Evolutionary conservation across 2,888 invertebrate genomes (phyloP).

Genomic region (Mythimna vitellina): DNA sequence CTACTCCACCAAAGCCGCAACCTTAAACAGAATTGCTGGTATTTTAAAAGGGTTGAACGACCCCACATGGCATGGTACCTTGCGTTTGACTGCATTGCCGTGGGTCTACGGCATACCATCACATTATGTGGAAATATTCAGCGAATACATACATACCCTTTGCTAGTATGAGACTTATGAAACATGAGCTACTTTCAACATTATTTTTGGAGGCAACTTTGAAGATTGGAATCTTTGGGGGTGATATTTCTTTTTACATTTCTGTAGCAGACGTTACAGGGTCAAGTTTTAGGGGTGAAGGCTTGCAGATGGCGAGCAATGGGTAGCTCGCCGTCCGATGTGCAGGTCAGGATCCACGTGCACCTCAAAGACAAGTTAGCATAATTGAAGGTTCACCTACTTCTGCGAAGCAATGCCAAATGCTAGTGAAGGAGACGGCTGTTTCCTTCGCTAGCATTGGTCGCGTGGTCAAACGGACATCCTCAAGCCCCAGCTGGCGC

Average conservation of each 20-base stretch:
- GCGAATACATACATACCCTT: neutral
- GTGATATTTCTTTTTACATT: neutral
- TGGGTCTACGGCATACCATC: conserved; percentile 62
- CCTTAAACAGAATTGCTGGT: conserved; percentile 69
- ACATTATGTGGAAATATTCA: conserved; percentile 46
- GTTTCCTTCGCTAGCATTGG: no score
- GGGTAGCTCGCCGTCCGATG: neutral
- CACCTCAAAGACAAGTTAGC: neutral
- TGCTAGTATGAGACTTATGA: conserved; percentile 4
- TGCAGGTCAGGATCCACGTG: neutral
- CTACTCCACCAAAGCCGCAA: conserved; percentile 21
- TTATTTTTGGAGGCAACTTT: neutral
- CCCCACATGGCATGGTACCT: conserved; percentile 78
- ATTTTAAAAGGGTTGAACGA: conserved; percentile 83
- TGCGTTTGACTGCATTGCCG: conserved; percentile 88
- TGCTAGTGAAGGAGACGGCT: no score
- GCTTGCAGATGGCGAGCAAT: neutral
- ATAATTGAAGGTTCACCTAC: neutral
- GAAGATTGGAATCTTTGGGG: conserved; percentile 3
- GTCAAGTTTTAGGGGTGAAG: neutral
- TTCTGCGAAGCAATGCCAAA: no score
- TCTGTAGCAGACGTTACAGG: neutral
- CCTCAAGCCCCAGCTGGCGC: no score
- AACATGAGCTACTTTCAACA: neutral
- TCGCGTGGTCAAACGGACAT: no score